Evolutionary conservation across 2,797 vertebrate genomes (phyloP).

Genomic region (Acanthurus tractus): DNA sequence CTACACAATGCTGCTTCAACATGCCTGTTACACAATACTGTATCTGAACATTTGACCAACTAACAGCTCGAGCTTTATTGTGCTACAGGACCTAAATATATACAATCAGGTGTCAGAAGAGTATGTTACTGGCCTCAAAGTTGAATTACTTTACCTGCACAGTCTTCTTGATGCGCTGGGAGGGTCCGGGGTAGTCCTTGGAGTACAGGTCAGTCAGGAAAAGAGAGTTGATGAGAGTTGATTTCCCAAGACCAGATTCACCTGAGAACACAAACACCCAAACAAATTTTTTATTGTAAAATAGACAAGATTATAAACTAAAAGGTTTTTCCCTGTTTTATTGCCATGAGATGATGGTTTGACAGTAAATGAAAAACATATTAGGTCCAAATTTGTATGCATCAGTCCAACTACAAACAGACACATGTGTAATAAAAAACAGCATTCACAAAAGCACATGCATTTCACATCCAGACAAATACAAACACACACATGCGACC

Average conservation of each 20-base stretch:
- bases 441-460: not conserved
- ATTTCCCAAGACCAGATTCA: conserved; percentile 89
- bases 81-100: not conserved
- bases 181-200: conserved; percentile 88
- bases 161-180: conserved; percentile 89
- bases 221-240: conserved; percentile 89
- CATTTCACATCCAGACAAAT: conserved; percentile 1
- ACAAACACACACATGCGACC: conserved; percentile 7
- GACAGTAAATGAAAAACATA: not conserved
- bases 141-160: conserved; percentile 81
- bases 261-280: conserved; percentile 72
- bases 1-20: too few species aligned
- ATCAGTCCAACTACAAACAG: not conserved
- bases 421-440: not conserved
- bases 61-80: not conserved
- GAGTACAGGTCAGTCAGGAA: conserved; percentile 90
- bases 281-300: not conserved
- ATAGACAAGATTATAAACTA: not conserved
- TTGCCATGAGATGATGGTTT: not conserved
- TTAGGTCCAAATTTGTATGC: not conserved
- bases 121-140: not conserved
- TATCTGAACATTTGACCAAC: not conserved
- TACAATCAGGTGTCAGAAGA: not conserved
- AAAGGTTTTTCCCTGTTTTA: not conserved
- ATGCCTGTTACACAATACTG: too few species aligned